Percentiles rank a stretch among this genome's conserved stretches.
phyloP scores from a whole-genome alignment of 53 echinoderm and acorn worm genomes.

The Echinarachnius parma region DNA sequence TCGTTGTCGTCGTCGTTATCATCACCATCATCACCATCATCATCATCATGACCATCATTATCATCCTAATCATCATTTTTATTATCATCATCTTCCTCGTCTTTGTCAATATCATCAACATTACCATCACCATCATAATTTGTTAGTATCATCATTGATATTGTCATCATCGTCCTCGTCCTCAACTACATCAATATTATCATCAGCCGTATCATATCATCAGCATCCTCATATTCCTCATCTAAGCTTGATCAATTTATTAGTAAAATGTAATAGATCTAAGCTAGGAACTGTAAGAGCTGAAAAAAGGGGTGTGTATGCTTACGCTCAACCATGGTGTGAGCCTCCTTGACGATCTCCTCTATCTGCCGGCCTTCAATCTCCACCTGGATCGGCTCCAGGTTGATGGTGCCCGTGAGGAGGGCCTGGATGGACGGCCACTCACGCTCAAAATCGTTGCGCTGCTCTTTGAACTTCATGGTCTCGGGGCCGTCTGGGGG shows the following conservation, averaged over 20 bases:
- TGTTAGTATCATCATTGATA: background rate
- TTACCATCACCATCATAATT: background rate
- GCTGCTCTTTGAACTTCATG: slow-evolving; percentile 68
- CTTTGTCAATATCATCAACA: background rate
- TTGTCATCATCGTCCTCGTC: background rate
- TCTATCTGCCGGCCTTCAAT: slow-evolving; percentile 62
- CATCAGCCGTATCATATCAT: background rate
- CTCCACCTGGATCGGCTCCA: slow-evolving; percentile 82
- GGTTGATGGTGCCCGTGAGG: slow-evolving; percentile 78
- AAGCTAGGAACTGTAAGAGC: background rate
- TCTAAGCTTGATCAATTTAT: too few species aligned
- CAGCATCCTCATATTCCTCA: background rate
- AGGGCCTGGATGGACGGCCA: slow-evolving; percentile 94
- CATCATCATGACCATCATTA: background rate
- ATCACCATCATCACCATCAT: background rate
- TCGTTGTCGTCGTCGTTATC: background rate
- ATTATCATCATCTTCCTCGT: too few species aligned
- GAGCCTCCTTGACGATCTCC: slow-evolving; percentile 67
- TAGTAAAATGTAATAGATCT: too few species aligned
- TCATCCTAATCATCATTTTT: background rate
- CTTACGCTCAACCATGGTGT: slow-evolving; percentile 82
- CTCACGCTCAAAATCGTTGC: slow-evolving; percentile 89
- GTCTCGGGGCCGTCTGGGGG: slow-evolving; percentile 97
- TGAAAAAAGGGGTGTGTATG: slow-evolving; percentile 22
- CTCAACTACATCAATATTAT: background rate